Conservation (phyloP, 2,888 invertebrate genomes). For the Clepsis dumicolana region DNA sequence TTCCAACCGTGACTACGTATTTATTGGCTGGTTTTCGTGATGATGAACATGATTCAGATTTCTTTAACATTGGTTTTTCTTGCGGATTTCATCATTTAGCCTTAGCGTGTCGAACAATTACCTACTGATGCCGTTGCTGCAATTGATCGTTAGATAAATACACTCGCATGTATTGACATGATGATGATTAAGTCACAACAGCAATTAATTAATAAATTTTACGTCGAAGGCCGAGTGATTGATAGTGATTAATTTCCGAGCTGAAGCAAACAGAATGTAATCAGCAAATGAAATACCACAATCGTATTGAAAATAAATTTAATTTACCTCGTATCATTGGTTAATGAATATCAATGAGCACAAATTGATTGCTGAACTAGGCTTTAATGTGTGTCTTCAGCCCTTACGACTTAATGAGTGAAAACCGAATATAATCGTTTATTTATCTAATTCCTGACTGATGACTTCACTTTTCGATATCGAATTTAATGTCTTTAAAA, state of each 20-base stretch:
- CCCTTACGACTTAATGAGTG: constrained; percentile 25
- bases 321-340: constrained; percentile 54
- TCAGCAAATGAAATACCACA: constrained; percentile 47
- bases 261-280: constrained; percentile 42
- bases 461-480: too few relatives aligned
- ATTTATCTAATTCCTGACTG: too few relatives aligned
- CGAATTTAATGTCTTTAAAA: too few relatives aligned
- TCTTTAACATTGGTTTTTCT: constrained; percentile 27
- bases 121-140: constrained; percentile 32
- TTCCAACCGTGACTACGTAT: constrained; percentile 6
- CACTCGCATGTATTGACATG: constrained; percentile 21
- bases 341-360: constrained; percentile 60
- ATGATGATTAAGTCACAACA: constrained; percentile 31
- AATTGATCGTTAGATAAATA: constrained; percentile 35
- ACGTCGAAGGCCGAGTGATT: constrained; percentile 30
- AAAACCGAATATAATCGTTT: constrained; percentile 10
- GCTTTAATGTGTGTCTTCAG: constrained; percentile 49
- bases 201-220: constrained; percentile 34
- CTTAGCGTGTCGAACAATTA: constrained; percentile 33
- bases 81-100: constrained; percentile 34
- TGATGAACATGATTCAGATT: constrained; percentile 22
- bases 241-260: constrained; percentile 36
- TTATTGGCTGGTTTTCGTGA: neutral
- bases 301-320: constrained; percentile 47
- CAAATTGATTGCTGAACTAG: constrained; percentile 50